Conservation (phyloP, 2,888 invertebrate genomes). For the Agonum fuliginosum region DNA sequence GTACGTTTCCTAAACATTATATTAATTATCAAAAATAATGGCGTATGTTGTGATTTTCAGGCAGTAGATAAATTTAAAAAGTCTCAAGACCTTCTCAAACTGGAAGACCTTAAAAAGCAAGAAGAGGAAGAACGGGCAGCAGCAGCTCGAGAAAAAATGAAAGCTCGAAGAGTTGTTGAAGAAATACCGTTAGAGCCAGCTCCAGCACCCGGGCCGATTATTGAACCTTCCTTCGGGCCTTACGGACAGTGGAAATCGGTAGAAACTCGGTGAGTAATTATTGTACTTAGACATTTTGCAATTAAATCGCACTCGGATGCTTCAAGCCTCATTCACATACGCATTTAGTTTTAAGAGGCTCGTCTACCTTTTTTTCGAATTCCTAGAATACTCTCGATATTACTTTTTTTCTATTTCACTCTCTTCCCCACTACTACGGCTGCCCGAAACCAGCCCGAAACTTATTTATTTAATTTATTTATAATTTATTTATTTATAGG, state of each 20-base stretch:
- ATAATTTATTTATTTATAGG: slow-evolving; percentile 68
- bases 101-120: slow-evolving; percentile 70
- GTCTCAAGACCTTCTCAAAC: slow-evolving; percentile 67
- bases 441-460: no score
- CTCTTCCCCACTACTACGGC: no score
- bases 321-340: no score
- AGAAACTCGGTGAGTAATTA: slow-evolving; percentile 77
- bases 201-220: slow-evolving; percentile 73
- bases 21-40: slow-evolving; percentile 1
- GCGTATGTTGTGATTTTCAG: not conserved
- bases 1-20: slow-evolving; percentile 61
- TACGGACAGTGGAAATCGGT: slow-evolving; percentile 87
- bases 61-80: slow-evolving; percentile 64
- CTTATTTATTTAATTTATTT: not conserved
- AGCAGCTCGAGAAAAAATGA: slow-evolving; percentile 73
- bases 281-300: no score
- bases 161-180: slow-evolving; percentile 69
- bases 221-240: slow-evolving; percentile 77
- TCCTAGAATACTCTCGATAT: no score
- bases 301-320: no score
- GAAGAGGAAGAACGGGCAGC: slow-evolving; percentile 75
- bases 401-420: no score
- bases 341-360: no score
- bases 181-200: slow-evolving; percentile 68
- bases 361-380: no score